Percentiles rank a stretch among this genome's conserved stretches.
Conservation (phyloP, 2,888 invertebrate species). For the Limnephilus rhombicus region DNA sequence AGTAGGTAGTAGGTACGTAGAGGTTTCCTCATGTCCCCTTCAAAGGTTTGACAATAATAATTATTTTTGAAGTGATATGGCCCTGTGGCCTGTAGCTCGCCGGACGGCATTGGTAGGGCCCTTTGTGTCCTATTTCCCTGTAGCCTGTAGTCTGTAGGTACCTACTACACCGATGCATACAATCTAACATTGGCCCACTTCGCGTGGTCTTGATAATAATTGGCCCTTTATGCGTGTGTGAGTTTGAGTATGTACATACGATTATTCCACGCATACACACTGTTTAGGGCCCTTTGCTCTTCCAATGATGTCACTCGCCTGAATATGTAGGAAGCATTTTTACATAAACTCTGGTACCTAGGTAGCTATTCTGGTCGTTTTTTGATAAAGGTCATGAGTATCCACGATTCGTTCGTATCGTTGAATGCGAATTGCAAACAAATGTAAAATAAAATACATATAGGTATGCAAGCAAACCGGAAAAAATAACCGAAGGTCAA, state of each 20-base stretch:
- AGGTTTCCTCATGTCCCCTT: background rate
- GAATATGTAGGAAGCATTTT: slow-evolving; percentile 40
- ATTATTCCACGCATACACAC: background rate
- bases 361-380: background rate
- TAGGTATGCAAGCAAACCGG: background rate
- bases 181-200: slow-evolving; percentile 64
- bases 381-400: slow-evolving; percentile 32
- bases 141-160: slow-evolving; percentile 16
- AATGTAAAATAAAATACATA: background rate
- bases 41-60: slow-evolving; percentile 15
- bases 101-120: slow-evolving; percentile 45
- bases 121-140: slow-evolving; percentile 33
- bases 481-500: background rate
- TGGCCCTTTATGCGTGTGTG: slow-evolving; percentile 42
- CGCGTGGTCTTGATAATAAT: slow-evolving; percentile 55
- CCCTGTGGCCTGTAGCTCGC: slow-evolving; percentile 2
- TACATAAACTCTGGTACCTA: background rate
- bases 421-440: background rate
- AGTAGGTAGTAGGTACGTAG: background rate
- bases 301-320: slow-evolving; percentile 34
- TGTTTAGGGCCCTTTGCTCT: slow-evolving; percentile 18
- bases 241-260: background rate
- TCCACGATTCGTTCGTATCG: slow-evolving; percentile 27
- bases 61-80: slow-evolving; percentile 31
- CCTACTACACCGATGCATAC: background rate